phyloP scores from a whole-genome alignment of 2,113 vertebrate genomes.

The Nothobranchius kuhntae region DNA sequence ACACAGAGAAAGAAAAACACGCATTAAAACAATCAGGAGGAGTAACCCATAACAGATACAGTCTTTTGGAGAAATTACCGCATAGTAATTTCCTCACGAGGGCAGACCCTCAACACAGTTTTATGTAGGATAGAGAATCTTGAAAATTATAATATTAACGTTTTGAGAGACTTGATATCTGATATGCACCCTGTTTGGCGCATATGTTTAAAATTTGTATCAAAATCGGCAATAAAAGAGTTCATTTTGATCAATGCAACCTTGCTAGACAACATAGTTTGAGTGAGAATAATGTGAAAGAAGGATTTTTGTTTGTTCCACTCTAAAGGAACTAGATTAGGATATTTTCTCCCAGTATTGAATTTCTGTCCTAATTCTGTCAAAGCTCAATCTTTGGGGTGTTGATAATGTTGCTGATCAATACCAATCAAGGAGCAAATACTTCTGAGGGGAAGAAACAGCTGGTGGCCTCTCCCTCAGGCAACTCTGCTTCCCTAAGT shows the following conservation, averaged over 20 bases:
- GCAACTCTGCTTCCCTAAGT: slow-evolving; percentile 6
- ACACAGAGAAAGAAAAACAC: too few species aligned
- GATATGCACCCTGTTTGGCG: not conserved
- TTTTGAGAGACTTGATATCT: not conserved
- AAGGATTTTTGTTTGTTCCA: slow-evolving; percentile 22
- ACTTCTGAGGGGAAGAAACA: slow-evolving; percentile 13
- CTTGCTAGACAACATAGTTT: slow-evolving; percentile 3
- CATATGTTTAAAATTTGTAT: not conserved
- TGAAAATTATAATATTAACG: too few species aligned
- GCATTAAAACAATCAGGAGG: too few species aligned
- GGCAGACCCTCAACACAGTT: too few species aligned
- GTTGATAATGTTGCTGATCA: slow-evolving; percentile 39
- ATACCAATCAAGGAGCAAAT: slow-evolving; percentile 40
- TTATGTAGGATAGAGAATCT: too few species aligned
- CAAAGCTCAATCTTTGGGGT: slow-evolving; percentile 6
- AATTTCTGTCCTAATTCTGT: slow-evolving; percentile 6
- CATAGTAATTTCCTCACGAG: too few species aligned
- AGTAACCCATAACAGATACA: too few species aligned
- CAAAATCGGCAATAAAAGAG: not conserved
- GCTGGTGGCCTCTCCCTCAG: slow-evolving; percentile 5
- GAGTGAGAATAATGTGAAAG: not conserved
- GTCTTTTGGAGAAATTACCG: too few species aligned
- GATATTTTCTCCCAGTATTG: slow-evolving; percentile 2
- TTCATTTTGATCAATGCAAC: slow-evolving; percentile 3
- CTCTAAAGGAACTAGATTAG: slow-evolving; percentile 4